A percentile compares a stretch with the other conserved stretches of the same genome.
These are phyloP conservation scores for Sebastes steindachneri DNA, from an alignment of 2,797 vertebrate species.

Conservation along the genomic window DNA sequence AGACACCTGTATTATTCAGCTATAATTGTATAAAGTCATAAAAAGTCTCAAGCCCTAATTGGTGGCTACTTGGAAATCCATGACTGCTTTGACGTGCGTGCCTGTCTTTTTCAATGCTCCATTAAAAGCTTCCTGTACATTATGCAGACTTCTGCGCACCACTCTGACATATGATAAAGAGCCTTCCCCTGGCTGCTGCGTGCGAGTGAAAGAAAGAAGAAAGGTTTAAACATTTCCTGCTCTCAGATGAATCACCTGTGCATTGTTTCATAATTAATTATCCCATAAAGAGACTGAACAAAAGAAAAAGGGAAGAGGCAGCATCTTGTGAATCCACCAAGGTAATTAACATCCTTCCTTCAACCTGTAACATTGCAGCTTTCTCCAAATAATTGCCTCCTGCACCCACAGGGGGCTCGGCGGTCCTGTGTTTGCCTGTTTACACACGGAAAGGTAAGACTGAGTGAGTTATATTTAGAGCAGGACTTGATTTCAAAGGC, in stretches of 20 bases:
- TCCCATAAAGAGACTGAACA: conserved; percentile 74
- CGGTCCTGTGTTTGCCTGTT: conserved; percentile 70
- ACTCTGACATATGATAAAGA: conserved; percentile 66
- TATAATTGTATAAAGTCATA: neutral
- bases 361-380: conserved; percentile 72
- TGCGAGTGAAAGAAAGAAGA: conserved; percentile 52
- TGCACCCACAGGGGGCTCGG: conserved; percentile 56
- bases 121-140: conserved; percentile 43
- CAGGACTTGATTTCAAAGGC: conserved; percentile 68
- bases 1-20: neutral
- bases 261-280: conserved; percentile 86
- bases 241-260: conserved; percentile 80
- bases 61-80: neutral
- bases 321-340: conserved; percentile 75
- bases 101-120: conserved; percentile 20
- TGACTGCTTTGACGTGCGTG: neutral
- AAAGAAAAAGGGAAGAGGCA: conserved; percentile 70
- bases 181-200: conserved; percentile 37
- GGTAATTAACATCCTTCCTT: conserved; percentile 83
- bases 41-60: neutral
- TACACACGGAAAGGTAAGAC: conserved; percentile 69
- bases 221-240: conserved; percentile 65
- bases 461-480: conserved; percentile 74
- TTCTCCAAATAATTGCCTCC: conserved; percentile 82
- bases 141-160: conserved; percentile 7